Conservation (phyloP, 2,888 invertebrate genomes). For the Crematogaster levior region DNA sequence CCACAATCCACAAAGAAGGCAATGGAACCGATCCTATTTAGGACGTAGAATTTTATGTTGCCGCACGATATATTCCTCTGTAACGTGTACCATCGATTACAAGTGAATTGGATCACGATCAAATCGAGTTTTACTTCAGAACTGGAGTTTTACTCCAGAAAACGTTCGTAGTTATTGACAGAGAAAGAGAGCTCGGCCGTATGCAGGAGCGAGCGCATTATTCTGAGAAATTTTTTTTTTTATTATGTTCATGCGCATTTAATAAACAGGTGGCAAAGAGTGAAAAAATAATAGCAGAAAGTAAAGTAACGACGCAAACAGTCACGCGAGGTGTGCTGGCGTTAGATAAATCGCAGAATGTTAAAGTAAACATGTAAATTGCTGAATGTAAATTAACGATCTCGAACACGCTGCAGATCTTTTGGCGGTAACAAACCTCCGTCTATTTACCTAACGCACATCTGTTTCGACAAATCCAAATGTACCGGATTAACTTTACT, state of each 20-base stretch:
- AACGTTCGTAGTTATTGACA: constrained; percentile 25
- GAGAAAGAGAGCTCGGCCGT: background rate
- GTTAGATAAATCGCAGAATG: constrained; percentile 1
- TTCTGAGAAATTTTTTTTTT: constrained; percentile 37
- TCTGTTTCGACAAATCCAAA: background rate
- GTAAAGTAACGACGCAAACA: background rate
- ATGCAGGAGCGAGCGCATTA: background rate
- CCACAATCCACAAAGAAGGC: background rate
- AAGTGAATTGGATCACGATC: constrained; percentile 14
- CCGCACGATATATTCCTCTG: background rate
- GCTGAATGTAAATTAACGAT: constrained; percentile 1
- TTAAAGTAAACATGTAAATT: background rate
- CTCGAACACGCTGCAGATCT: background rate
- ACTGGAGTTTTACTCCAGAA: constrained; percentile 12
- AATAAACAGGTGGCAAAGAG: background rate
- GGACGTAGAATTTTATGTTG: background rate
- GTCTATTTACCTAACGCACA: background rate
- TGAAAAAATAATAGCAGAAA: constrained; percentile 26
- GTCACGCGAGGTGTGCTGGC: constrained; percentile 18
- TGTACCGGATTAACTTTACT: constrained; percentile 12
- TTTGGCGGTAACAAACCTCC: background rate
- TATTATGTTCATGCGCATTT: constrained; percentile 20
- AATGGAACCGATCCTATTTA: background rate
- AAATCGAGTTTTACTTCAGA: background rate
- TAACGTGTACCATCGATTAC: background rate